Base-by-base conservation (phyloP, 2,888 invertebrate species). In the Ceriagrion tenellum region DNA sequence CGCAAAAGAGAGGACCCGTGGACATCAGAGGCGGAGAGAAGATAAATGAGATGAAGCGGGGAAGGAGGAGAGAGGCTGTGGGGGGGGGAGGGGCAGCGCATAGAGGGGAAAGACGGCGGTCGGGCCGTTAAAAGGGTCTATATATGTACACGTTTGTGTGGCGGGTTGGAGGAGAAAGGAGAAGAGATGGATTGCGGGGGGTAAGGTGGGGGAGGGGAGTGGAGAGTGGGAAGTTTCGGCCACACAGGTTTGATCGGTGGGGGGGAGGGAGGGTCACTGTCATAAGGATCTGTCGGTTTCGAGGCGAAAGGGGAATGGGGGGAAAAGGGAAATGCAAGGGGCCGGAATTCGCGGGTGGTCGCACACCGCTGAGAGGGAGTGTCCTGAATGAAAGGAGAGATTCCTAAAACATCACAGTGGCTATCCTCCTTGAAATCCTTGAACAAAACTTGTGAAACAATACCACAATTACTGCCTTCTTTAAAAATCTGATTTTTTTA, bases 31-130 rank as follows among this genome's bases (percentile, higher is more conserved):
- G 88, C 26, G 55, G 26, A 18, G 63, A 47, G 88, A 40, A 23
- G 89, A 55, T n/a, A 89, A 55, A 89, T 89, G 47, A n/a, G 55
- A 55, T 81, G 89, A 35, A 89, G 55, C 55, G 89, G 55, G 12
- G 35, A 55, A 23, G 26, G 89, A 55, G 47, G 20, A 8, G 47
- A n/a, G n/a, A n/a, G n/a, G n/a, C 0, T 3, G 35, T 12, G 35
- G 40, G 40, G 0, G 88, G 23, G 8, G 47, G 30, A 30, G 88
- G 88, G 13, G 0, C 20, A 1, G 55, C 1, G 40, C 12, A 47
- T 40, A 16, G 16, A 6, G 59, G 12, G 59, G 59, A 59, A 6
- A 59, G 59, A 59, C 59, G 59, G 59, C 59, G 59, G 59, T 59
- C 59, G 59, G 59, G 59, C 16, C 59, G 59, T 20, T 20, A 20